Evolutionary conservation across 1,140 invertebrate species (phyloP).

Genomic region (Varroa destructor): DNA sequence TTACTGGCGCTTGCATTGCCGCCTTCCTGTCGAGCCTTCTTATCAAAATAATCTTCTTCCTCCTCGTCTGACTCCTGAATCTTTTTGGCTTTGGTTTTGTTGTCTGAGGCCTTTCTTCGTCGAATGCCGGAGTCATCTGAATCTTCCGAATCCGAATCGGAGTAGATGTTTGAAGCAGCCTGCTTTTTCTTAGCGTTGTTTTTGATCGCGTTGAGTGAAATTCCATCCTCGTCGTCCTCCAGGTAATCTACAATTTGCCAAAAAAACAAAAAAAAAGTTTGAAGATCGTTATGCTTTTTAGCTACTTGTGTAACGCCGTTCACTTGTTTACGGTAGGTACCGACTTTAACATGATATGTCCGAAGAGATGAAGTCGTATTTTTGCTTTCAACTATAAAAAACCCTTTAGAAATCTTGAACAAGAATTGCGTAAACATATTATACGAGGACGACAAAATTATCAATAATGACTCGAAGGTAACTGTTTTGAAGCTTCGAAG

Average conservation of each 20-base stretch:
- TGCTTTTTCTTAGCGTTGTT: constrained; percentile 69
- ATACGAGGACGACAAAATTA: too few species aligned
- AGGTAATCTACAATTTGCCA: constrained; percentile 54
- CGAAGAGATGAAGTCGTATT: too few species aligned
- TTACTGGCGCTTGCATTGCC: neutral
- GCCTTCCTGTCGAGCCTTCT: neutral
- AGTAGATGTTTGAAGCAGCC: constrained; percentile 33
- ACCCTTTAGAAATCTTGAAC: too few species aligned
- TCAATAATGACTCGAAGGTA: too few species aligned
- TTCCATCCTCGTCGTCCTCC: constrained; percentile 75
- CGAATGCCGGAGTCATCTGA: constrained; percentile 18
- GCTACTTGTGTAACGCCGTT: too few species aligned
- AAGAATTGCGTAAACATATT: too few species aligned
- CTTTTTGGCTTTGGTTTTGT: constrained; percentile 7
- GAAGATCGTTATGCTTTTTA: constrained; percentile 33
- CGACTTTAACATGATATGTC: too few species aligned
- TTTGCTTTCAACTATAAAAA: too few species aligned
- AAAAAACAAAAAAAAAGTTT: constrained; percentile 50
- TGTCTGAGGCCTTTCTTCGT: constrained; percentile 12
- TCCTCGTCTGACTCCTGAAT: constrained; percentile 16
- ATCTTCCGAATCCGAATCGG: constrained; percentile 17
- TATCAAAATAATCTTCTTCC: constrained; percentile 7
- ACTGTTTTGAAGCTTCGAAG: too few species aligned
- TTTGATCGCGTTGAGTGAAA: constrained; percentile 84
- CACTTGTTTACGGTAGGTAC: too few species aligned